Conservation (phyloP, 2,113 vertebrate species). For the Eclectus roratus region DNA sequence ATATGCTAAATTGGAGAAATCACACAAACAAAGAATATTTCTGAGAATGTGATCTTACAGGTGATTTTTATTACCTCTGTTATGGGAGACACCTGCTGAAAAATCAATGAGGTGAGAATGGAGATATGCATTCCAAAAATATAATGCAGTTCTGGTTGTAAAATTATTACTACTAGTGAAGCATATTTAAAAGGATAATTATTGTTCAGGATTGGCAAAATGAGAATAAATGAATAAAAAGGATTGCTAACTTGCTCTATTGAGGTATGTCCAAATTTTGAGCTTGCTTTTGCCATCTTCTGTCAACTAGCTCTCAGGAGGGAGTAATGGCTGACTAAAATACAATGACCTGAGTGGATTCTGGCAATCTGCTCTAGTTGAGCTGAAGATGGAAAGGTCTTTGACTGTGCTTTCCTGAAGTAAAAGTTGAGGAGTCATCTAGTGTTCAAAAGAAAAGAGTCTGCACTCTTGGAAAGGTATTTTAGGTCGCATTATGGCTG, state of each 20-base stretch:
- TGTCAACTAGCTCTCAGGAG: not conserved
- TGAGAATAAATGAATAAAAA: not conserved
- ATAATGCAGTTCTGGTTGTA: not conserved
- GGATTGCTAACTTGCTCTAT: not conserved
- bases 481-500: not conserved
- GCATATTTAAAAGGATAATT: not conserved
- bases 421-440: not conserved
- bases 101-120: not conserved
- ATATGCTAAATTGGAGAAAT: not conserved
- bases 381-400: not conserved
- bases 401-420: not conserved
- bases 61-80: not conserved
- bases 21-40: not conserved
- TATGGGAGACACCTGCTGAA: not conserved
- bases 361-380: not conserved
- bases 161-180: not conserved
- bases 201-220: not conserved
- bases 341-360: not conserved
- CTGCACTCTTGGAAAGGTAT: not conserved
- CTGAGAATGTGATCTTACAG: not conserved
- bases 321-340: not conserved
- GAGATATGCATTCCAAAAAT: not conserved
- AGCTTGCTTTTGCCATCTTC: not conserved
- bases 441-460: not conserved
- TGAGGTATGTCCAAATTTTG: rapidly evolving